These are phyloP conservation scores for Tinea trinotella DNA, from an alignment of 2,888 invertebrate species.

Conservation along the genomic window DNA sequence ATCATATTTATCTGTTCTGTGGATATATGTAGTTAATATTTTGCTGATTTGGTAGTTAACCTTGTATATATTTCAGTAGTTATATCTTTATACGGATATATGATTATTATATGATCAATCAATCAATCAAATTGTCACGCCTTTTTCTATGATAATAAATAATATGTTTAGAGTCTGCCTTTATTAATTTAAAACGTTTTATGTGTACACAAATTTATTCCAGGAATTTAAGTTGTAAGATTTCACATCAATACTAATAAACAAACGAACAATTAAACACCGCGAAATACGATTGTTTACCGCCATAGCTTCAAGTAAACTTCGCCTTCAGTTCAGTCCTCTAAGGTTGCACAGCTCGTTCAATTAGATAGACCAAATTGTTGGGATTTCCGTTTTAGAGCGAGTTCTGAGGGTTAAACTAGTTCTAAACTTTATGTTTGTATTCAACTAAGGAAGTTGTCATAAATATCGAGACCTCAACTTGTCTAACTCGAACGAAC, in stretches of 20 bases:
- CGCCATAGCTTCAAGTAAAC: slow-evolving; percentile 1
- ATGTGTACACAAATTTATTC: too few relatives aligned
- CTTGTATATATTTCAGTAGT: too few relatives aligned
- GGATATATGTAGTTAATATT: too few relatives aligned
- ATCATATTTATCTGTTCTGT: too few relatives aligned
- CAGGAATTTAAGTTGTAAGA: too few relatives aligned
- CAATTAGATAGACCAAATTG: slow-evolving; percentile 44
- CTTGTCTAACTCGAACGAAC: slow-evolving; percentile 50
- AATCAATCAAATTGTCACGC: too few relatives aligned
- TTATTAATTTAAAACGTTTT: too few relatives aligned
- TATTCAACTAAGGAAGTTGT: slow-evolving; percentile 49
- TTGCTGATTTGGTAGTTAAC: too few relatives aligned
- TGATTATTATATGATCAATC: too few relatives aligned
- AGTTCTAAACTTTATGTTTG: slow-evolving; percentile 57
- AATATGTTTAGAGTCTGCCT: too few relatives aligned
- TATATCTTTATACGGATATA: too few relatives aligned
- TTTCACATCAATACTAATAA: not conserved
- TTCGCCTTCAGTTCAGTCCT: not conserved
- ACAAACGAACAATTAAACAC: not conserved
- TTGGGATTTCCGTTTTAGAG: slow-evolving; percentile 49
- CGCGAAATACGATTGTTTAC: slow-evolving; percentile 1
- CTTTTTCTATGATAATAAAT: too few relatives aligned
- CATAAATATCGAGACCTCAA: slow-evolving; percentile 55
- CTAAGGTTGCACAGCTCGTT: slow-evolving; percentile 26
- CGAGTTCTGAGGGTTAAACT: slow-evolving; percentile 52